Percentiles rank a stretch among this genome's conserved stretches.
Evolutionary conservation across 2,888 invertebrate genomes (phyloP).

Genomic region (Cecidostiba fungosa): DNA sequence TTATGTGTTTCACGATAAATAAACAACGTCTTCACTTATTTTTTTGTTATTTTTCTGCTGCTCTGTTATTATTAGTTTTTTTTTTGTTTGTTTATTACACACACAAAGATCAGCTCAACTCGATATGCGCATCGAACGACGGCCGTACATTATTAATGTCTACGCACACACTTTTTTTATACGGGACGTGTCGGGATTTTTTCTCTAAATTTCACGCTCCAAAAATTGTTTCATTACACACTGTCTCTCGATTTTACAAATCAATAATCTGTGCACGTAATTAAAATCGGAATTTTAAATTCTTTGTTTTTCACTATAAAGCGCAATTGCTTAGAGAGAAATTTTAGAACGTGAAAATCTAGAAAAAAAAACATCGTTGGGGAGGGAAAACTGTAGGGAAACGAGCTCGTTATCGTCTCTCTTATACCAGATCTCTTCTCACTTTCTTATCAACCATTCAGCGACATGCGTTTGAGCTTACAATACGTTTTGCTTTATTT

Average conservation of each 20-base stretch:
- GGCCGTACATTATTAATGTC: slow-evolving; percentile 14
- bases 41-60: slow-evolving; percentile 24
- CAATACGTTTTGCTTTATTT: slow-evolving; percentile 28
- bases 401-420: not conserved
- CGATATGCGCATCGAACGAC: slow-evolving; percentile 51
- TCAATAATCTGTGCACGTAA: not conserved
- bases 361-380: not conserved
- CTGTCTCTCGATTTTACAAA: not conserved
- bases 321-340: not conserved
- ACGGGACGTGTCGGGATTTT: slow-evolving; percentile 19
- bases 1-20: slow-evolving; percentile 42
- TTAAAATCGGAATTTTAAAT: not conserved
- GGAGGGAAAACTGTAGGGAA: slow-evolving; percentile 14
- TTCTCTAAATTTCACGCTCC: slow-evolving; percentile 23
- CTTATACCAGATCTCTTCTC: not conserved
- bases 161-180: slow-evolving; percentile 11
- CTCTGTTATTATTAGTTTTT: slow-evolving; percentile 26
- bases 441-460: slow-evolving; percentile 5
- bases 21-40: slow-evolving; percentile 30
- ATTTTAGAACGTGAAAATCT: slow-evolving; percentile 22
- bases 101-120: slow-evolving; percentile 52
- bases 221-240: slow-evolving; percentile 30
- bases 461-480: slow-evolving; percentile 44
- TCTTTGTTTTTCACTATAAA: not conserved
- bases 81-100: slow-evolving; percentile 15